phyloP scores from a whole-genome alignment of 2,797 vertebrate species.

The Allobates femoralis region DNA sequence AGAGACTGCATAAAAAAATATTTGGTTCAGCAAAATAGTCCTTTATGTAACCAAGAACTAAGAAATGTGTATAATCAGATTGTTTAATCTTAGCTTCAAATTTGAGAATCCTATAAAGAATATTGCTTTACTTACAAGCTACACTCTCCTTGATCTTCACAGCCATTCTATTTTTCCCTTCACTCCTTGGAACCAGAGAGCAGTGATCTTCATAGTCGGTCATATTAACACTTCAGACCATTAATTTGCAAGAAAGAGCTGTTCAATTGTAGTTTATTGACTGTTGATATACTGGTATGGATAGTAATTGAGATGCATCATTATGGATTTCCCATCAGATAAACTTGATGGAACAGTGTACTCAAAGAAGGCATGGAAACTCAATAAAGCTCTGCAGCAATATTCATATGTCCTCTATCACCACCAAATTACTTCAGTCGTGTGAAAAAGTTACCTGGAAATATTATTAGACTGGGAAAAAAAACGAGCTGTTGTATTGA shows the following conservation, averaged over 20 bases:
- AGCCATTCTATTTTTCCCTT: background rate
- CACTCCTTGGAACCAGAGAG: background rate
- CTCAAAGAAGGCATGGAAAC: slow-evolving; percentile 27
- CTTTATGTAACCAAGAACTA: background rate
- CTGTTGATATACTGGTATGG: slow-evolving; percentile 54
- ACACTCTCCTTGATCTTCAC: background rate
- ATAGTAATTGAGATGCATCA: slow-evolving; percentile 54
- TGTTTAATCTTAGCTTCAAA: background rate
- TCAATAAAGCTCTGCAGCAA: slow-evolving; percentile 16
- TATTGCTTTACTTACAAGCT: background rate
- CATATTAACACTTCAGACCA: slow-evolving; percentile 20
- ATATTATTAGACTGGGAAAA: slow-evolving; percentile 13
- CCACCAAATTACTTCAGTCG: slow-evolving; percentile 17
- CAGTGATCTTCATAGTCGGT: slow-evolving; percentile 3
- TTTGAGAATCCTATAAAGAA: background rate
- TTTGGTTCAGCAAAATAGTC: background rate
- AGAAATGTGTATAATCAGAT: background rate
- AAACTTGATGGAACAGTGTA: slow-evolving; percentile 48
- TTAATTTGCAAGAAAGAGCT: slow-evolving; percentile 41
- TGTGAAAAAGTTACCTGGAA: slow-evolving; percentile 36
- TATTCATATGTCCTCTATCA: slow-evolving; percentile 32
- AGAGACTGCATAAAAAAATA: too few relatives aligned
- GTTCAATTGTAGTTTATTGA: slow-evolving; percentile 44
- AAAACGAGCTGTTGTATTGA: slow-evolving; percentile 14
- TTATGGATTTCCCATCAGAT: slow-evolving; percentile 59